A percentile compares a stretch with the other conserved stretches of the same genome.
These are phyloP conservation scores for Esperia sulphurella DNA, from an alignment of 2,888 invertebrate genomes.

Conservation along the genomic window DNA sequence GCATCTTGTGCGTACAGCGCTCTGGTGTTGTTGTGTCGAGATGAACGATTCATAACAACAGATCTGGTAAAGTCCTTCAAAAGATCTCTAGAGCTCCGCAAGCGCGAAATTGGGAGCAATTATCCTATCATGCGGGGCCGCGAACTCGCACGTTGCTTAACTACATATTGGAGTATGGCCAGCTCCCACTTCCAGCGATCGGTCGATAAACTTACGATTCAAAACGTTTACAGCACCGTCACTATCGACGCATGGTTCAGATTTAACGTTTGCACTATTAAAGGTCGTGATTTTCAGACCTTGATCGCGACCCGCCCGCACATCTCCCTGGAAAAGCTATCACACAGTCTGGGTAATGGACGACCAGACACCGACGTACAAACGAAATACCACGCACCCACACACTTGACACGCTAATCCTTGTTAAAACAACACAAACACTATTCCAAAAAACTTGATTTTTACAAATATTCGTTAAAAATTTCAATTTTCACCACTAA, in stretches of 20 bases:
- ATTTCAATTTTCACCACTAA: constrained; percentile 57
- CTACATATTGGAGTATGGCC: constrained; percentile 44
- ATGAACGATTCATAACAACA: constrained; percentile 54
- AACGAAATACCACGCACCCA: constrained; percentile 6
- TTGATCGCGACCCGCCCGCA: constrained; percentile 29
- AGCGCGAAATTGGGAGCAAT: constrained; percentile 29
- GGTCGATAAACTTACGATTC: constrained; percentile 45
- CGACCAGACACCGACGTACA: constrained; percentile 25
- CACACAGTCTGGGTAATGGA: constrained; percentile 33
- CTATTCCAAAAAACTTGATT: constrained; percentile 6
- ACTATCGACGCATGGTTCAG: constrained; percentile 7
- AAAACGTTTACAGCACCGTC: constrained; percentile 2
- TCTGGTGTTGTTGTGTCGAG: constrained; percentile 26
- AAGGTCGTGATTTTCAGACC: constrained; percentile 5
- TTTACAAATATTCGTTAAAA: constrained; percentile 11
- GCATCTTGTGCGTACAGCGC: constrained; percentile 38
- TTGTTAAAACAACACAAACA: constrained; percentile 10
- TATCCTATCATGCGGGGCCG: constrained; percentile 36
- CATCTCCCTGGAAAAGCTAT: constrained; percentile 37
- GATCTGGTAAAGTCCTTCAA: constrained; percentile 20
- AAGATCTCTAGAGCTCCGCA: constrained; percentile 25
- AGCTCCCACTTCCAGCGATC: constrained; percentile 31
- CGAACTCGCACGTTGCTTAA: constrained; percentile 28
- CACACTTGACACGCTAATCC: constrained; percentile 3
- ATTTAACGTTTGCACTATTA: constrained; percentile 18